Evolutionary conservation across 2,888 invertebrate genomes (phyloP).

Genomic region (Amorpha juglandis): DNA sequence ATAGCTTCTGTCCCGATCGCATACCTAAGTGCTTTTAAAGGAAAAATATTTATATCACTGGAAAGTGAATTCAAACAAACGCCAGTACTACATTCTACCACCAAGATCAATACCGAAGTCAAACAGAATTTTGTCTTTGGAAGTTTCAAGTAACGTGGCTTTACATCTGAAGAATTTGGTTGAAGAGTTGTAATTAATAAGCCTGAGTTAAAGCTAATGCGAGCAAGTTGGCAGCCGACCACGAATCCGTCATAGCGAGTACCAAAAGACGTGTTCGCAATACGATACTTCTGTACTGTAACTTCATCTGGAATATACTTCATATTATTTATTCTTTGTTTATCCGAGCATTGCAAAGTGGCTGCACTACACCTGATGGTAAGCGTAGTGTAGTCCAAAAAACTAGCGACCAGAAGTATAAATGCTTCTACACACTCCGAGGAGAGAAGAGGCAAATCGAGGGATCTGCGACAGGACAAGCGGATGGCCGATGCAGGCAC

Average conservation of each 20-base stretch:
- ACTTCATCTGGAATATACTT: no score
- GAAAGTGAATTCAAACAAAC: not conserved
- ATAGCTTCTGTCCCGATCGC: no score
- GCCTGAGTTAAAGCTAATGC: slow-evolving; percentile 44
- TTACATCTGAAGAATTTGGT: slow-evolving; percentile 20
- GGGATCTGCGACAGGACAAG: no score
- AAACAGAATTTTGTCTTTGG: slow-evolving; percentile 12
- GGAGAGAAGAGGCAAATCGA: no score
- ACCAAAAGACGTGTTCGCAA: slow-evolving; percentile 7
- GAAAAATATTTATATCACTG: not conserved
- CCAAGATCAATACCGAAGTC: slow-evolving; percentile 17
- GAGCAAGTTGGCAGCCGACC: slow-evolving; percentile 35
- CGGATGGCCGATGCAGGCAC: no score
- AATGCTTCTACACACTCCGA: no score
- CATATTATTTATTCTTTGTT: no score
- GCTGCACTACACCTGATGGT: no score
- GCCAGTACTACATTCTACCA: not conserved
- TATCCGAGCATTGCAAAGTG: no score
- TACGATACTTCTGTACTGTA: not conserved
- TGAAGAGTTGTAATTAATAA: slow-evolving; percentile 42
- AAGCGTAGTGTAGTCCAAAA: no score
- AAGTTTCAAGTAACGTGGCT: slow-evolving; percentile 17
- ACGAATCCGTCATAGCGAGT: slow-evolving; percentile 47
- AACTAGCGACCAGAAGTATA: no score
- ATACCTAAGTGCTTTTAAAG: no score